These are phyloP conservation scores for Zaprionus nigranus DNA, from an alignment of 1,140 invertebrate species.

Conservation along the genomic window DNA sequence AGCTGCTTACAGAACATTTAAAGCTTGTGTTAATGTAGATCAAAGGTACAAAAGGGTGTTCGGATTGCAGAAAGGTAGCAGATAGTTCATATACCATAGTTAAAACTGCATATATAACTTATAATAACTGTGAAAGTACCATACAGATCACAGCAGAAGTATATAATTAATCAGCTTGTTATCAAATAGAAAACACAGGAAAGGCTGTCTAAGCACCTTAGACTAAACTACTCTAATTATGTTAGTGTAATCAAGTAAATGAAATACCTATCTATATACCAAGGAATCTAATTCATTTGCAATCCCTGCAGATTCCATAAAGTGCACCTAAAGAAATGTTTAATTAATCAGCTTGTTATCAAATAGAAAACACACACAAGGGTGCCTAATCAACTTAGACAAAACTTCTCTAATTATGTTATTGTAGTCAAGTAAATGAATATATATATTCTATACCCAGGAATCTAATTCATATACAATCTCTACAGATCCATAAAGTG, in stretches of 20 bases:
- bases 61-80: too few species aligned
- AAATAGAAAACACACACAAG: neutral
- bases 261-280: neutral
- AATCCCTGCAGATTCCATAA: neutral
- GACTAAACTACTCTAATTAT: neutral
- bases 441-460: neutral
- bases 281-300: neutral
- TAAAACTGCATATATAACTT: neutral
- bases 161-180: too few species aligned
- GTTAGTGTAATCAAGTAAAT: neutral
- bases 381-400: too few species aligned
- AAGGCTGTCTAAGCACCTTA: too few species aligned
- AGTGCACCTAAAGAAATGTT: neutral
- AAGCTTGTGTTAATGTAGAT: neutral
- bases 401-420: neutral
- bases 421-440: neutral
- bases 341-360: neutral
- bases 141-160: neutral
- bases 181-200: neutral
- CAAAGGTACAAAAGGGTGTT: neutral
- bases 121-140: neutral
- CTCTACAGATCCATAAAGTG: neutral
- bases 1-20: neutral
- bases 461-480: neutral
- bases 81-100: too few species aligned